These are phyloP conservation scores for Hylaeus volcanicus DNA, from an alignment of 1,140 invertebrate species.

Conservation along the genomic window DNA sequence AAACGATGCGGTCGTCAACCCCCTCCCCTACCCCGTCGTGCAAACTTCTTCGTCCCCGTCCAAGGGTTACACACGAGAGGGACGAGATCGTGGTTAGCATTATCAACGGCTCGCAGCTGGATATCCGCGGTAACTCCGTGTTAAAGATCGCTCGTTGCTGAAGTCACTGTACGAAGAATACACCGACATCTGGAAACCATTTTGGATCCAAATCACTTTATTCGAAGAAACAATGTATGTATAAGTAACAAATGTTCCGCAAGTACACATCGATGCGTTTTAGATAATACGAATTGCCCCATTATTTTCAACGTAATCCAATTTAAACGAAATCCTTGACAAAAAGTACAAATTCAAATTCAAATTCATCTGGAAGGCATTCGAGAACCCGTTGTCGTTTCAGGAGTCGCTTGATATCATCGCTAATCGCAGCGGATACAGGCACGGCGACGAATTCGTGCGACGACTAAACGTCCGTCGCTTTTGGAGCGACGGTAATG, in stretches of 20 bases:
- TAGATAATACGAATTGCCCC: no score
- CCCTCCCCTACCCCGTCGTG: slow-evolving; percentile 15
- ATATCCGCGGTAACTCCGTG: slow-evolving; percentile 48
- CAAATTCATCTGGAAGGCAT: neutral
- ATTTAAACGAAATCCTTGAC: no score
- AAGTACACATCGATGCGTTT: no score
- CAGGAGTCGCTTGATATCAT: slow-evolving; percentile 1
- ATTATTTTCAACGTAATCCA: no score
- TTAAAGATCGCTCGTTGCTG: slow-evolving; percentile 11
- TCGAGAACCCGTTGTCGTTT: neutral
- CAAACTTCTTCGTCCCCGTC: slow-evolving; percentile 55
- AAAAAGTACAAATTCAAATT: no score
- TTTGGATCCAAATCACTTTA: no score
- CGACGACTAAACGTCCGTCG: slow-evolving; percentile 49
- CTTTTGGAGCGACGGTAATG: slow-evolving; percentile 56
- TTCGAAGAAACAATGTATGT: no score
- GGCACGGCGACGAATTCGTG: slow-evolving; percentile 5
- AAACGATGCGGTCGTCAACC: slow-evolving; percentile 75
- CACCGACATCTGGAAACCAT: no score
- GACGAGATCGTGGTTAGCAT: slow-evolving; percentile 13
- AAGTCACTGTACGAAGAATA: no score
- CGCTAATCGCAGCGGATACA: slow-evolving; percentile 5
- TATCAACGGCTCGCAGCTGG: slow-evolving; percentile 48
- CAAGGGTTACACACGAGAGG: neutral
- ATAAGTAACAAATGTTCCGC: no score